Conservation (phyloP, 2,113 vertebrate genomes). For the Plestiodon gilberti region DNA sequence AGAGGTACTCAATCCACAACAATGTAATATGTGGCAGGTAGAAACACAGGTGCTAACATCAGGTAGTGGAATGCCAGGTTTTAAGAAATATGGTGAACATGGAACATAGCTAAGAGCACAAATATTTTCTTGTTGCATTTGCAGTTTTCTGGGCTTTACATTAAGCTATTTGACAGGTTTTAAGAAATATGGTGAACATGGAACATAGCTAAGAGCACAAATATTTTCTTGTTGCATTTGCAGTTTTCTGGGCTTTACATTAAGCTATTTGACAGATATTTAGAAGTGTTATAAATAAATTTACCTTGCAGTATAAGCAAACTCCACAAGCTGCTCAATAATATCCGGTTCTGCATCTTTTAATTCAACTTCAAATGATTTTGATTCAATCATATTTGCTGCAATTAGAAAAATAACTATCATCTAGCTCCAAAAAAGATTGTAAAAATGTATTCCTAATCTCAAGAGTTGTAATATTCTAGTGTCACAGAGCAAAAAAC, state of each 20-base stretch:
- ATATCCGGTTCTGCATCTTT: slow-evolving; percentile 96
- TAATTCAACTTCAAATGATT: slow-evolving; percentile 94
- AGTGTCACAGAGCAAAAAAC: not conserved
- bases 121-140: not conserved
- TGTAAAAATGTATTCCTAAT: not conserved
- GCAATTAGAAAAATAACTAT: slow-evolving; percentile 51
- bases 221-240: not conserved
- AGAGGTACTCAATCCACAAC: not conserved
- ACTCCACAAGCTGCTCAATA: slow-evolving; percentile 94
- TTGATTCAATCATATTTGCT: slow-evolving; percentile 98
- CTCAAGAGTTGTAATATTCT: not conserved
- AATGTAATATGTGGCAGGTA: not conserved
- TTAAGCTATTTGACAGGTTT: not conserved
- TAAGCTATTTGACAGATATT: not conserved
- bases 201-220: not conserved
- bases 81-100: not conserved
- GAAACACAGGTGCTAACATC: not conserved
- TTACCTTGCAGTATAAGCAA: slow-evolving; percentile 96
- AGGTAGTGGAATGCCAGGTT: not conserved
- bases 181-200: not conserved
- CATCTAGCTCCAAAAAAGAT: not conserved
- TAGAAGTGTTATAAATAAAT: slow-evolving; percentile 39
- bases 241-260: not conserved
- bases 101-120: not conserved
- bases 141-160: not conserved